Evolutionary conservation across 2,888 invertebrate genomes (phyloP).

Genomic region (Aelia acuminata): DNA sequence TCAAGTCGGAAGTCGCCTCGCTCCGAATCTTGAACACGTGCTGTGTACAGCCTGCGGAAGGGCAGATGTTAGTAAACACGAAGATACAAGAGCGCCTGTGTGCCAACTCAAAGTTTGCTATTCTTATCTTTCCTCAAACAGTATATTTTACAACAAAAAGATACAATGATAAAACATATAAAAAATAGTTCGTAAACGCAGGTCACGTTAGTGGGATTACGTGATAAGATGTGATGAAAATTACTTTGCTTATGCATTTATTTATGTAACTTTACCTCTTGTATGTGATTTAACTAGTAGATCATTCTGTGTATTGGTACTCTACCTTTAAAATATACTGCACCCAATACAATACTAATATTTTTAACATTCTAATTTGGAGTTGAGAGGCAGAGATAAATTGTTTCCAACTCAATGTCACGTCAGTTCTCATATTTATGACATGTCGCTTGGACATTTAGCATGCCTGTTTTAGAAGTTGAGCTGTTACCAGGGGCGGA

Average conservation of each 20-base stretch:
- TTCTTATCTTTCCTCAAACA: slow-evolving; percentile 13
- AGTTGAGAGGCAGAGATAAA: no score
- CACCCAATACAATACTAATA: no score
- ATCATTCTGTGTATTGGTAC: no score
- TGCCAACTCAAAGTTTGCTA: not conserved
- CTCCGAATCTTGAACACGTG: slow-evolving; percentile 19
- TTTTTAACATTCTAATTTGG: no score
- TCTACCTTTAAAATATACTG: no score
- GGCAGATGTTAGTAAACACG: slow-evolving; percentile 31
- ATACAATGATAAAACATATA: not conserved
- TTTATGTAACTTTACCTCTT: not conserved
- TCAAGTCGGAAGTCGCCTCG: not conserved
- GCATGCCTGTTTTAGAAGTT: no score
- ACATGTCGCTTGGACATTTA: no score
- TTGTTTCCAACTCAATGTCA: no score
- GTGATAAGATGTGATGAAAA: not conserved
- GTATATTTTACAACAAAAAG: not conserved
- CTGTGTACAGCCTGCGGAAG: slow-evolving; percentile 20
- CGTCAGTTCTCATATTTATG: no score
- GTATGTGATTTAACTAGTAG: no score
- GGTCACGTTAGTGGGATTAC: not conserved
- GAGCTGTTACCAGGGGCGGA: no score
- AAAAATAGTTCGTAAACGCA: not conserved
- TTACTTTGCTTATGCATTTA: not conserved
- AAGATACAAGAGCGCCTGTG: not conserved